phyloP scores from a whole-genome alignment of 2,888 invertebrate species.

The Melanotus villosus region DNA sequence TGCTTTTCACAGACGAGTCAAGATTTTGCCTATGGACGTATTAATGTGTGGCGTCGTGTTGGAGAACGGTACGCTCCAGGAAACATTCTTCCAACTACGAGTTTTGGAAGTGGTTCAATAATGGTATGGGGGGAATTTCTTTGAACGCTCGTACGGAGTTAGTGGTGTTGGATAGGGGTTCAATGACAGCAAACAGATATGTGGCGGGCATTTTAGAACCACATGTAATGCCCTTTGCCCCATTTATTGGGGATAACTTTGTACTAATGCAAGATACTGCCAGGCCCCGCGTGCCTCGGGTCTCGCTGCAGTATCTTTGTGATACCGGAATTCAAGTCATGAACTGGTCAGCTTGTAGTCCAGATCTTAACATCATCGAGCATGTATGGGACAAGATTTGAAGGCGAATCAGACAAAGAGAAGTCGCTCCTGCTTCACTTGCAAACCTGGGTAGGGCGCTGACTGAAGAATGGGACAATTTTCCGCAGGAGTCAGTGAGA shows the following conservation, averaged over 20 bases:
- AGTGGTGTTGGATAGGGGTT: too few species aligned
- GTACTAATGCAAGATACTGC: neutral
- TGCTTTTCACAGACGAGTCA: constrained; percentile 38
- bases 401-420: too few species aligned
- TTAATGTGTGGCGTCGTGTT: too few species aligned
- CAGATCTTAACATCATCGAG: constrained; percentile 4
- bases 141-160: neutral
- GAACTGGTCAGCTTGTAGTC: neutral
- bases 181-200: neutral
- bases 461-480: neutral
- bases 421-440: neutral
- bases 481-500: too few species aligned
- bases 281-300: neutral
- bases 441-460: neutral
- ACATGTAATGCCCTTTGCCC: neutral
- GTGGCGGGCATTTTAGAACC: neutral
- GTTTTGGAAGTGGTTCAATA: constrained; percentile 19
- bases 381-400: neutral
- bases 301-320: neutral
- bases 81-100: constrained; percentile 9
- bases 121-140: constrained; percentile 18
- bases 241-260: neutral
- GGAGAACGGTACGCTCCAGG: constrained; percentile 31
- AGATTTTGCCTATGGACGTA: constrained; percentile 29
- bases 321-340: neutral